Evolutionary conservation across 2,797 vertebrate genomes (phyloP).

Genomic region (Tapera naevia): DNA sequence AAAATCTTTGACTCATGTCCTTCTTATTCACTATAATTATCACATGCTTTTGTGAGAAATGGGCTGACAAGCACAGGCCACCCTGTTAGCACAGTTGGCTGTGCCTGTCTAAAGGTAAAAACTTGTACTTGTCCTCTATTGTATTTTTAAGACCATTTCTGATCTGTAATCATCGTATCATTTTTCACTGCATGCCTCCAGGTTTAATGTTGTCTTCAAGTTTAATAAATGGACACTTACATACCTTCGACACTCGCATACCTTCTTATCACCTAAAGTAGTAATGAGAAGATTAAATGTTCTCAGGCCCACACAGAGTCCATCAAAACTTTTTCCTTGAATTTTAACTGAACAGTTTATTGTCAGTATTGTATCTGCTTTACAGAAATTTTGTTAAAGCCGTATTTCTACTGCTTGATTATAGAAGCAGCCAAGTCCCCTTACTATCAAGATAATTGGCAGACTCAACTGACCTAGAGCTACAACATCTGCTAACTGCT

Average conservation of each 20-base stretch:
- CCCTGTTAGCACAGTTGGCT: background rate
- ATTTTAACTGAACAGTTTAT: background rate
- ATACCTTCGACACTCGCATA: background rate
- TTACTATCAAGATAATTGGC: background rate
- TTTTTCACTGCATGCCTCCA: background rate
- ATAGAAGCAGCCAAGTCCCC: background rate
- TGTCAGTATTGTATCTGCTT: background rate
- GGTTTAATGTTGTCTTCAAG: background rate
- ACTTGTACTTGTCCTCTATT: background rate
- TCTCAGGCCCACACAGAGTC: background rate
- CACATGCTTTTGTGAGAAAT: background rate
- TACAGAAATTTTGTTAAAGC: background rate
- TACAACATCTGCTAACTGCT: background rate
- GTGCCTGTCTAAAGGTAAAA: background rate
- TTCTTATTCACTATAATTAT: background rate
- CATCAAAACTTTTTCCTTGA: background rate
- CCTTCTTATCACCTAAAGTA: background rate
- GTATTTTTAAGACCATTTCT: background rate
- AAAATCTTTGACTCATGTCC: background rate
- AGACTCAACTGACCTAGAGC: background rate
- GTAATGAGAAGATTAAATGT: background rate
- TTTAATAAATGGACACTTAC: background rate
- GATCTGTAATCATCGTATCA: background rate
- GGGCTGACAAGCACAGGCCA: background rate
- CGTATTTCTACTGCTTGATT: background rate